Evolutionary conservation across 2,113 vertebrate species (phyloP).

Genomic region (Mormoops blainvillei): DNA sequence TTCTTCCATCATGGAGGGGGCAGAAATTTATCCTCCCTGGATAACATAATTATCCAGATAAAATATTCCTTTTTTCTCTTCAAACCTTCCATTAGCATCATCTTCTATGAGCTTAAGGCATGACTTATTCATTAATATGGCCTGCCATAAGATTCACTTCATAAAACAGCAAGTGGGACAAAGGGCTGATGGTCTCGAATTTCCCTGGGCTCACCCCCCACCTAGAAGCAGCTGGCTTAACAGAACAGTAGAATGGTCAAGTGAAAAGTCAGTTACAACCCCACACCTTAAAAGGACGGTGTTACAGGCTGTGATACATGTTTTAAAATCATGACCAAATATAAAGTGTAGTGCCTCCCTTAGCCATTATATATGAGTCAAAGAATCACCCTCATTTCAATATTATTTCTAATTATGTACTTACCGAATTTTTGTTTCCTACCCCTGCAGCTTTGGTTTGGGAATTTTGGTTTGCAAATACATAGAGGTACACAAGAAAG

Average conservation of each 20-base stretch:
- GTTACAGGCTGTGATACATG: background rate
- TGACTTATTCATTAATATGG: background rate
- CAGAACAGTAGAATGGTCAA: background rate
- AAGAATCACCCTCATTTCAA: background rate
- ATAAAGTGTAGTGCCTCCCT: background rate
- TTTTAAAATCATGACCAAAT: background rate
- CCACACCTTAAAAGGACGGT: background rate
- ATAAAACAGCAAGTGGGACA: background rate
- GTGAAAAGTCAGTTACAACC: background rate
- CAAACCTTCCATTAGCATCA: background rate
- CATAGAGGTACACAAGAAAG: background rate
- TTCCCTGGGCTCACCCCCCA: background rate
- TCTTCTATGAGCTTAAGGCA: background rate
- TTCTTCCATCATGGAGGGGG: background rate
- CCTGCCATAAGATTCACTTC: background rate
- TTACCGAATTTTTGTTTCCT: background rate
- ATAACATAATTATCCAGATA: background rate
- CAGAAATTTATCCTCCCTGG: background rate
- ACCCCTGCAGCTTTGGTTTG: background rate
- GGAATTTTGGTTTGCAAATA: background rate
- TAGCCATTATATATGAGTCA: background rate
- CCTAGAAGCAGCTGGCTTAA: background rate
- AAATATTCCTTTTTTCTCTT: background rate
- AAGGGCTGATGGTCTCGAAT: background rate
- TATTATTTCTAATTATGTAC: background rate